Evolutionary conservation across 2,888 invertebrate species (phyloP).

Genomic region (Boloria selene): DNA sequence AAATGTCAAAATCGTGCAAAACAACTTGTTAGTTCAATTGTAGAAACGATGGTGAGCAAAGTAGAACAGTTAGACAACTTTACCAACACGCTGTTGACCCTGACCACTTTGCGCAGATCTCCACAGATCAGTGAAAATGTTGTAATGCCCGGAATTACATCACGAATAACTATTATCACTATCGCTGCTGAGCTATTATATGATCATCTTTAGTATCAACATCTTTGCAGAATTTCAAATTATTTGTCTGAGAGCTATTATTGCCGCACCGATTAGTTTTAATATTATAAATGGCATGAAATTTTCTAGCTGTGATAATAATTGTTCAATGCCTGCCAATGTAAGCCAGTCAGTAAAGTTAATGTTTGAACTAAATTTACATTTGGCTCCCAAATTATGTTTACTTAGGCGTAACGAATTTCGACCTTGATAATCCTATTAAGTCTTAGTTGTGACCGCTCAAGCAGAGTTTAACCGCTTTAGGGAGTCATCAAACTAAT

Average conservation of each 20-base stretch:
- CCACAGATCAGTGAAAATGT: constrained; percentile 33
- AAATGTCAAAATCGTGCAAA: constrained; percentile 41
- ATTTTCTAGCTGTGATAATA: constrained; percentile 20
- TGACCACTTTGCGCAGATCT: constrained; percentile 32
- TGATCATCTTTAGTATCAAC: constrained; percentile 30
- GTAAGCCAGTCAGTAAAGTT: constrained; percentile 1
- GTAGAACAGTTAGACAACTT: constrained; percentile 33
- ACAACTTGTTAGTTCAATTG: constrained; percentile 37
- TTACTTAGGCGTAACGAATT: constrained; percentile 17
- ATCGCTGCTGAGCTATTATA: constrained; percentile 27
- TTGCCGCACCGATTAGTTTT: constrained; percentile 32
- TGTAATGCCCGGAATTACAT: constrained; percentile 37
- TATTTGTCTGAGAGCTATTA: constrained; percentile 27
- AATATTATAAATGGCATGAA: constrained; percentile 37
- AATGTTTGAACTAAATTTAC: neutral
- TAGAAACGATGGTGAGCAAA: constrained; percentile 30
- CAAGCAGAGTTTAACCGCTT: neutral
- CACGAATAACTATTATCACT: constrained; percentile 27
- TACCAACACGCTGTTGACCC: constrained; percentile 34
- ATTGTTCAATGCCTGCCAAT: constrained; percentile 1
- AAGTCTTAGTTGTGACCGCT: constrained; percentile 8
- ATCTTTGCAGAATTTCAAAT: constrained; percentile 31
- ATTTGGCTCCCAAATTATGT: neutral
- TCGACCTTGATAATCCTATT: constrained; percentile 13
- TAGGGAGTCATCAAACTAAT: neutral